Conservation (phyloP, 2,113 vertebrate species). For the Varanus komodoensis region DNA sequence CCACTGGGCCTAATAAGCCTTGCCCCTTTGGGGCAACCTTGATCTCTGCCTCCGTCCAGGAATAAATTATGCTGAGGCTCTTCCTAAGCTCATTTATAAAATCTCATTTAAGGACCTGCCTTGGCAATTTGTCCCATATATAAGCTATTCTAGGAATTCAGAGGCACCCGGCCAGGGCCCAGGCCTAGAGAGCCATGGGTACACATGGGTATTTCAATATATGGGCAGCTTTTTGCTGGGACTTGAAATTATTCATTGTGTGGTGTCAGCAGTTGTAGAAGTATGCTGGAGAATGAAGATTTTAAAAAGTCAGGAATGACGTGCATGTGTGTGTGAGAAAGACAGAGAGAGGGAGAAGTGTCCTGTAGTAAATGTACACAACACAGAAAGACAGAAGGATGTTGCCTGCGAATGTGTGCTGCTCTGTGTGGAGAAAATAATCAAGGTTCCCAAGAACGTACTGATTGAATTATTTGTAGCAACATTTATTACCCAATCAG, state of each 20-base stretch:
- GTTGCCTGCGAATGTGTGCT: not conserved
- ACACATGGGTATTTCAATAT: not conserved
- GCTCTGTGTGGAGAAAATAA: too few species aligned
- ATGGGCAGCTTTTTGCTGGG: not conserved
- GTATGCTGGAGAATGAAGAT: not conserved
- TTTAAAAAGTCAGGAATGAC: not conserved
- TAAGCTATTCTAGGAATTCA: slow-evolving; percentile 61
- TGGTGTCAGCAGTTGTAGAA: not conserved
- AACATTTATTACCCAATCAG: not conserved
- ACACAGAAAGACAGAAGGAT: not conserved
- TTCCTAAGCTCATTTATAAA: slow-evolving; percentile 67
- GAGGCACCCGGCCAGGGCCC: slow-evolving; percentile 20
- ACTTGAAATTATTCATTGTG: not conserved
- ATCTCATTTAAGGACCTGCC: slow-evolving; percentile 63
- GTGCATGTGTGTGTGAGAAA: not conserved
- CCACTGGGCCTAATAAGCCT: slow-evolving; percentile 66
- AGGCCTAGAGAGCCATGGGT: not conserved
- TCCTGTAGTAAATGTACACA: not conserved
- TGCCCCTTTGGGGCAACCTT: slow-evolving; percentile 55
- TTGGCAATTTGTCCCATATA: slow-evolving; percentile 65
- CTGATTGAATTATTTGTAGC: too few species aligned
- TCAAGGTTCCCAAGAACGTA: not conserved
- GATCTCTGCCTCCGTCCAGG: slow-evolving; percentile 53
- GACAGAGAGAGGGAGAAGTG: not conserved
- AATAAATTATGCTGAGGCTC: slow-evolving; percentile 65